phyloP scores from a whole-genome alignment of 2,113 vertebrate genomes.

The Narcine bancroftii region DNA sequence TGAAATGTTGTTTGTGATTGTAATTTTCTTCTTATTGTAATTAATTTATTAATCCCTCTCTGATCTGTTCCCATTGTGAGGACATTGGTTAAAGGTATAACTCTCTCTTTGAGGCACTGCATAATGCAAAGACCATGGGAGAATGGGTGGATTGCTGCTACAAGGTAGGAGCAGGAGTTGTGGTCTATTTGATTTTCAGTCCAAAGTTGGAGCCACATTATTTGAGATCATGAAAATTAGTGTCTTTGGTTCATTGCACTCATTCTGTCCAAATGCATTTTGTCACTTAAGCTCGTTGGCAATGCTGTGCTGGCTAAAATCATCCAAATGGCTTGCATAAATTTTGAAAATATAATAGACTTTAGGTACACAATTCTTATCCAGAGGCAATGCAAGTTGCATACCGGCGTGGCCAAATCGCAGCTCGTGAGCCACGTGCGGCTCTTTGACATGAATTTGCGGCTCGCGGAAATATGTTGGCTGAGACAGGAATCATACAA shows the following conservation, averaged over 20 bases:
- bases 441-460: no score
- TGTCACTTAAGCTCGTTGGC: background rate
- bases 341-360: background rate
- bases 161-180: background rate
- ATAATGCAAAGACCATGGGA: background rate
- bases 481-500: no score
- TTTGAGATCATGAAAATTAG: no score
- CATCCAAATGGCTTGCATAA: background rate
- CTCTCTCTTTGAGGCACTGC: background rate
- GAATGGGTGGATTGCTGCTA: background rate
- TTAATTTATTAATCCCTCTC: background rate
- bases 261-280: no score
- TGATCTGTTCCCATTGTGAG: background rate
- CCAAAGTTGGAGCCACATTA: background rate
- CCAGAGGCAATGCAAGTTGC: background rate
- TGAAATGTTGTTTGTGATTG: background rate
- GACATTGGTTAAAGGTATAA: background rate
- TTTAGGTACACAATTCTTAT: background rate
- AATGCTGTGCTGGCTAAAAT: background rate
- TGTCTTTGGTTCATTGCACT: no score
- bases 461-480: no score
- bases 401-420: no score
- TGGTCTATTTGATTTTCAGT: background rate
- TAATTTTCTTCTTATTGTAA: background rate
- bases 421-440: no score